These are phyloP conservation scores for Drosophila colorata DNA, from an alignment of 2,888 invertebrate species.

Conservation along the genomic window DNA sequence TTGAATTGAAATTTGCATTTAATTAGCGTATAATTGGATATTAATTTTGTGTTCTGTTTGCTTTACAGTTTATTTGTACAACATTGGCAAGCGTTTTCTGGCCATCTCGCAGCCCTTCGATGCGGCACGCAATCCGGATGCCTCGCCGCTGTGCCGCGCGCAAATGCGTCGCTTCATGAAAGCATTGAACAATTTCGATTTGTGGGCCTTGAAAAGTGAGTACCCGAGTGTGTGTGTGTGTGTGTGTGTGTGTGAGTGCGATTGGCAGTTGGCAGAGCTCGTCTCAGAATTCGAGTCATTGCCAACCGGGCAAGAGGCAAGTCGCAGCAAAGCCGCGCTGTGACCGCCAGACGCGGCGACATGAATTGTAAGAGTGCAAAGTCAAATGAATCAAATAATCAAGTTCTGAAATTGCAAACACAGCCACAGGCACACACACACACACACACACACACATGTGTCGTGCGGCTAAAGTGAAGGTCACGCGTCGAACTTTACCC, in stretches of 20 bases:
- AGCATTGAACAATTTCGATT: slow-evolving; percentile 82
- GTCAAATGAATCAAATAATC: slow-evolving; percentile 73
- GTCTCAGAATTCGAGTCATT: slow-evolving; percentile 69
- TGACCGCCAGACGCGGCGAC: slow-evolving; percentile 75
- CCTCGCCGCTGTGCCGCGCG: slow-evolving; percentile 77
- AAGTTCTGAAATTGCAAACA: slow-evolving; percentile 67
- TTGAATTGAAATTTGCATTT: neutral
- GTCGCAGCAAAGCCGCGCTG: slow-evolving; percentile 10
- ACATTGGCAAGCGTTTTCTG: slow-evolving; percentile 80
- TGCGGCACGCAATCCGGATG: slow-evolving; percentile 79
- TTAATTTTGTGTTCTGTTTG: neutral
- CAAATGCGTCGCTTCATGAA: slow-evolving; percentile 79
- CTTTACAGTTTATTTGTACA: slow-evolving; percentile 80
- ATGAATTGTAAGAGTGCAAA: slow-evolving; percentile 78
- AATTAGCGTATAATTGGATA: neutral
- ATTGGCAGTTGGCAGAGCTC: slow-evolving; percentile 5
- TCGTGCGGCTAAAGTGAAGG: slow-evolving; percentile 74
- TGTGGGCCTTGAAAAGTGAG: slow-evolving; percentile 85
- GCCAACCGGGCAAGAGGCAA: slow-evolving; percentile 61
- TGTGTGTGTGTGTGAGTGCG: slow-evolving; percentile 1
- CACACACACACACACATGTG: slow-evolving; percentile 8
- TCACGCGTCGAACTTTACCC: slow-evolving; percentile 82
- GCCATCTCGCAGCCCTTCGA: slow-evolving; percentile 82
- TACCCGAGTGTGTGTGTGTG: slow-evolving; percentile 39
- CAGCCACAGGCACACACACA: slow-evolving; percentile 26